Evolutionary conservation across 2,113 vertebrate species (phyloP), one percentile per base, ranked within the genome.

Genomic region (Dipodomys spectabilis): DNA sequence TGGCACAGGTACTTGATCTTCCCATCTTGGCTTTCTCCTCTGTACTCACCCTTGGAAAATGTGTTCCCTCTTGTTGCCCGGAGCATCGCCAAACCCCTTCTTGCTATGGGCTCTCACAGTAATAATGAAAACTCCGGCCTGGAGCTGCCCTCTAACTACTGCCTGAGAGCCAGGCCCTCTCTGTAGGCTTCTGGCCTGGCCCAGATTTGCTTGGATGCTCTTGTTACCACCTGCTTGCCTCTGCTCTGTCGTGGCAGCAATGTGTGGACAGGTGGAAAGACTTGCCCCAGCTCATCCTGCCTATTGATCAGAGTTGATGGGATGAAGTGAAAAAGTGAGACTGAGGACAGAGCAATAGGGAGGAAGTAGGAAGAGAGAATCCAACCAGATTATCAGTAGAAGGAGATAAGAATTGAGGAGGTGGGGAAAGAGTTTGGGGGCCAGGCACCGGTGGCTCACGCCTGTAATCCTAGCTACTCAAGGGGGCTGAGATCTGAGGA

Each of bases 141-240:
- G 9, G 4, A 0, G 8, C 15, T 25, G 16, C 57, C 64, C 80
- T 86, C 67, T 60, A 2, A 0, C 30, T 49, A 25, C 18, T 2
- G 9, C 7, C 35, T 73, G 45, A 27, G 83, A 64, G 82, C 5
- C 11, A 39, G 32, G 71, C 44, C 9, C 13, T 69, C 23, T 49
- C 18, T 11, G 90, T 79, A n/a, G 71, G 88, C 60, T 79, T 39
- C 85, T 64, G 28, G 64, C 71, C 75, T 77, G 89, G 60, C 62
- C 90, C 81, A 72, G 32, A 39, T 88, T 77, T 35, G 25, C 39
- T 19, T 60, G 62, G 68, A 73, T 35, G 79, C 71, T 68, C 81
- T 89, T 15, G 65, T 84, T 68, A 62, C 72, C 75, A 81, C 68
- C 81, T 86, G 92, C 68, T 77, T 77, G 25, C 60, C 67, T 65